phyloP scores from a whole-genome alignment of 2,888 invertebrate genomes.

The Orthonevra nobilis region DNA sequence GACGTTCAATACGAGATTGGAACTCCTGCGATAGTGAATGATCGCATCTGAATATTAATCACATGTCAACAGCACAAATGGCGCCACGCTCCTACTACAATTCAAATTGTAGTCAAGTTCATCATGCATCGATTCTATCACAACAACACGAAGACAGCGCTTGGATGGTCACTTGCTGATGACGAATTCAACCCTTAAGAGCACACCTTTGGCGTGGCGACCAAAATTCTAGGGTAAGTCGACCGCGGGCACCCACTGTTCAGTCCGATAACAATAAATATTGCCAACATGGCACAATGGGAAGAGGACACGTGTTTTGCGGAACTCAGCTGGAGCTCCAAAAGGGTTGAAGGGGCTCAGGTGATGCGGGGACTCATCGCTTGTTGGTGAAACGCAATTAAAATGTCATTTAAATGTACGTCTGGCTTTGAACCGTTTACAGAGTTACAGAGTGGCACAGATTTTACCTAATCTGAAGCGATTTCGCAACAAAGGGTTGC shows the following conservation, averaged over 20 bases:
- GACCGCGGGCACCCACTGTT: constrained; percentile 62
- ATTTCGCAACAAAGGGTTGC: too few species aligned
- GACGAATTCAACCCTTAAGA: constrained; percentile 34
- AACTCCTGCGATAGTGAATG: constrained; percentile 9
- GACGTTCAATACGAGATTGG: not conserved
- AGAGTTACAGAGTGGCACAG: constrained; percentile 78
- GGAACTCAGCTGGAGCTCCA: constrained; percentile 74
- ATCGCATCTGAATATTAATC: constrained; percentile 60
- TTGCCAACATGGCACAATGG: too few species aligned
- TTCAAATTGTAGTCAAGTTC: constrained; percentile 7
- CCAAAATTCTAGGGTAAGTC: constrained; percentile 76
- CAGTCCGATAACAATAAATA: constrained; percentile 38
- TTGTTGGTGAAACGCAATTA: constrained; percentile 73
- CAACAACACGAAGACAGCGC: not conserved
- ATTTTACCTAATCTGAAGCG: too few species aligned
- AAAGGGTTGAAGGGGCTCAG: constrained; percentile 75
- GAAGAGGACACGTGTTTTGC: too few species aligned
- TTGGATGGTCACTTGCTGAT: not conserved
- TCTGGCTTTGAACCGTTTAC: constrained; percentile 2
- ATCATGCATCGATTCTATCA: not conserved
- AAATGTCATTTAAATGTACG: constrained; percentile 12
- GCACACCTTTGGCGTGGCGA: constrained; percentile 76
- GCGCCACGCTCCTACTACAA: not conserved
- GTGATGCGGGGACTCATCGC: constrained; percentile 73
- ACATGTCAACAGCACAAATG: constrained; percentile 34